phyloP scores from a whole-genome alignment of 2,888 invertebrate genomes.

The Cosmorhoe ocellata region DNA sequence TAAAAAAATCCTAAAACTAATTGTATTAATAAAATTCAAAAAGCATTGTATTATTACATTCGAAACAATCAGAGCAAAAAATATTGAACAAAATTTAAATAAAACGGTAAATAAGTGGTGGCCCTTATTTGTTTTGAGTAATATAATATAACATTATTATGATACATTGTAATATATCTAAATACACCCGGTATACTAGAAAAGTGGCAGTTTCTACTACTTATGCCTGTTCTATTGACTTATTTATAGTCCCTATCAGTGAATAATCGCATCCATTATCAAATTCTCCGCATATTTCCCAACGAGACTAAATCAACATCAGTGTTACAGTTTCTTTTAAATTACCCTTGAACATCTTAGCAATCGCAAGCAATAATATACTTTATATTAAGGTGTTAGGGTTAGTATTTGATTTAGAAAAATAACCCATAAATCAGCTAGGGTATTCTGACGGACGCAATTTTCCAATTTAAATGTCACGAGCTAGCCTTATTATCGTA shows the following conservation, averaged over 20 bases:
- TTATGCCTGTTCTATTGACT: constrained; percentile 17
- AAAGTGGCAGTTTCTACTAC: constrained; percentile 15
- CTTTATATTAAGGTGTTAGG: not conserved
- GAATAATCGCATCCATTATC: constrained; percentile 34
- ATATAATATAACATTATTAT: too few species aligned
- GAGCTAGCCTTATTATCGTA: constrained; percentile 31
- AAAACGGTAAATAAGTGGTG: too few species aligned
- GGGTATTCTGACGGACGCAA: constrained; percentile 37
- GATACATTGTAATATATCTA: too few species aligned
- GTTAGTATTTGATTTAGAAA: not conserved
- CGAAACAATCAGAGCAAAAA: too few species aligned
- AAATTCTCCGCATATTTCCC: constrained; percentile 34
- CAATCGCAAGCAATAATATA: not conserved
- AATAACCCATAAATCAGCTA: constrained; percentile 36
- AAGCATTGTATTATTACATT: too few species aligned
- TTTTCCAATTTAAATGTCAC: constrained; percentile 44
- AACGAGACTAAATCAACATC: constrained; percentile 40
- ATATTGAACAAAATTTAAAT: too few species aligned
- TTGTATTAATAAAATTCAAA: too few species aligned
- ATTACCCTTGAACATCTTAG: constrained; percentile 26
- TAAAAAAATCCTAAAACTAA: too few species aligned
- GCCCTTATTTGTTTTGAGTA: too few species aligned
- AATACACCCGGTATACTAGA: constrained; percentile 13
- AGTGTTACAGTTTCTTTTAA: constrained; percentile 42
- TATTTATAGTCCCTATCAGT: constrained; percentile 18